phyloP scores from a whole-genome alignment of 2,888 invertebrate species.

The Drosophila vallismaia region DNA sequence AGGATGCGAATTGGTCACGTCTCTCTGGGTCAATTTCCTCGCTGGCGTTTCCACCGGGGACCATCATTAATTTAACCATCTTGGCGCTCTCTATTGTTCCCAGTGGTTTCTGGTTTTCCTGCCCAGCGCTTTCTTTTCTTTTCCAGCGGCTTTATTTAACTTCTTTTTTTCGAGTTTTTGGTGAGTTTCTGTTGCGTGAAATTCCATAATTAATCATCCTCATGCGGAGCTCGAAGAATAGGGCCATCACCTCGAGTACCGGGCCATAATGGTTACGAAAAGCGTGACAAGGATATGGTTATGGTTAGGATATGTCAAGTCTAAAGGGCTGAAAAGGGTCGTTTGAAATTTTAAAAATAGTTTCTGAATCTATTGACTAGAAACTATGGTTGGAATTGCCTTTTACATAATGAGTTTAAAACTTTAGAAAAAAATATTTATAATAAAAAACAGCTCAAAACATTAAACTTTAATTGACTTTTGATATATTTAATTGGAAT shows the following conservation, averaged over 20 bases:
- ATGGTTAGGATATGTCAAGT: constrained; percentile 14
- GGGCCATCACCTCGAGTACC: constrained; percentile 20
- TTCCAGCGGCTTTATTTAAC: constrained; percentile 53
- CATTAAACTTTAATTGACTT: too few species aligned
- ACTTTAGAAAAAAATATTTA: too few species aligned
- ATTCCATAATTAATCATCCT: constrained; percentile 84
- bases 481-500: too few species aligned
- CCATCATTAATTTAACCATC: constrained; percentile 67
- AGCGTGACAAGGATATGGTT: constrained; percentile 76
- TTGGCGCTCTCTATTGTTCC: constrained; percentile 58
- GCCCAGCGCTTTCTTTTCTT: constrained; percentile 48
- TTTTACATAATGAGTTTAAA: too few species aligned
- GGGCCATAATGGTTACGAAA: constrained; percentile 30
- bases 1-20: constrained; percentile 59
- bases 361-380: not conserved
- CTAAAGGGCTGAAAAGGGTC: not conserved
- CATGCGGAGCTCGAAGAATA: constrained; percentile 49
- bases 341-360: not conserved
- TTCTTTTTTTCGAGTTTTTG: constrained; percentile 19
- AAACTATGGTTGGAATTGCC: too few species aligned
- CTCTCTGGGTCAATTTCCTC: constrained; percentile 58
- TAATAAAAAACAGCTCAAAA: too few species aligned
- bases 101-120: constrained; percentile 27
- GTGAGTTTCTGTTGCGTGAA: constrained; percentile 79
- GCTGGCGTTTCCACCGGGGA: constrained; percentile 67